Evolutionary conservation across 1,140 invertebrate species (phyloP), one percentile per base, ranked within the genome.

Genomic region (Saccostrea glomerata): DNA sequence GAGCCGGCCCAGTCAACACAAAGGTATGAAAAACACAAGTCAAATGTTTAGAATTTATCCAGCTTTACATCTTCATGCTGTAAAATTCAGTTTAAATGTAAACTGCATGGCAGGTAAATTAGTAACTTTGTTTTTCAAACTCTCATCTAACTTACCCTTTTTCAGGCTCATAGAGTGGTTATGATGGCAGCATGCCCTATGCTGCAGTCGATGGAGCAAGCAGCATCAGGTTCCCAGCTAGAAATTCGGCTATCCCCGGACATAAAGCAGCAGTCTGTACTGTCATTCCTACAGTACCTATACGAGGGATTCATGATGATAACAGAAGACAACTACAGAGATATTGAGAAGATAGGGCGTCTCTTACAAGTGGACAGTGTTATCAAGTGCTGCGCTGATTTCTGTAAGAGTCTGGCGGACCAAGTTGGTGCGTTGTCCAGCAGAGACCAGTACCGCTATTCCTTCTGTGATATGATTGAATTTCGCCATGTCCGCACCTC

Each of bases 221-320:
- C 86, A 5, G 36, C 83, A 56, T 55, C 40, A 47, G 89, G 89
- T n/a, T 84, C 86, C 55, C 60, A 85, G 12, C 84, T 89, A 47
- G 89, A 89, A 36, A 84, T 89, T 66, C 55, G 73, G 23, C 66
- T 89, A 11, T 66, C 86, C 40, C 25, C 86, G 20, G 89, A 89
- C 25, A 89, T 89, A 20, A 85, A 82, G 56, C 60, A 85, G 23
- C 66, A 85, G 6, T 84, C 89, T 15, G 82, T 89, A 6, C 85
- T 85, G 12, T 85, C 84, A 36, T 89, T 89, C 84, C 84, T 89
- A 25, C 89, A 89, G 82, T 89, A 89, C 86, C 66, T 89, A 58
- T 89, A 89, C 82, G 89, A 89, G 63, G 89, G 89, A 0, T 89
- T 89, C 23, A 89, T 89, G 86, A 60, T 89, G 86, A 55, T 89